Evolutionary conservation across 1,140 invertebrate species (phyloP), one percentile per base, ranked within the genome.

Genomic region (Epicauta chinensis): DNA sequence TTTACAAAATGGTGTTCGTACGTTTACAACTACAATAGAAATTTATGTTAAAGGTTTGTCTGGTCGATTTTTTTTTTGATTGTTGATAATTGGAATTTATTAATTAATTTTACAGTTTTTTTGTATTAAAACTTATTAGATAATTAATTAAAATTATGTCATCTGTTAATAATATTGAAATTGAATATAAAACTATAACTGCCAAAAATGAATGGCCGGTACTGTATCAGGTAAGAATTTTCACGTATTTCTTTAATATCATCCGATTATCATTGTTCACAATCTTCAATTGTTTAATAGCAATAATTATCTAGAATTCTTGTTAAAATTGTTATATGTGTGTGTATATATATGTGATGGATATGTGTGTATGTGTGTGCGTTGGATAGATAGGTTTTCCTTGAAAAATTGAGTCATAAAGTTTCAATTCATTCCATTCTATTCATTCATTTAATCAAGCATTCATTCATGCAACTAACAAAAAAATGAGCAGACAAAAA

Each of bases 111-210:
- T 23, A 23, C 7, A 23, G 4, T 23, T 5, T 23, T 23, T 5
- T 23, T 23, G 23, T 23, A 23, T 23, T 23, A 23, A 23, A 23
- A 23, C n/a, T n/a, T 23, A 23, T 23, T 23, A 23, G 23, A 7
- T 3, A 23, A 23, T 41, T 23, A 5, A 23, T 3, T 47, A 47
- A 47, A 47, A 38, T 38, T 47, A 68, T 68, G 65, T 62, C 60
- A 58, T 58, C 63, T 35, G 55, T 75, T 55, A 78, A 75, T 64
- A 77, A 74, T 56, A 74, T 87, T 52, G 83, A 85, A 72, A 74
- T 74, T 3, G 83, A 86, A 71, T 87, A 81, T 68, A 73, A 75
- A 54, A 77, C 82, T 59, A 77, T 86, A 64, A 78, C 78, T 55
- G 71, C 73, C 31, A 78, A 75, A 56, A 75, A 75, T 64, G 77